phyloP scores from a whole-genome alignment of 1,140 invertebrate species.

The Anastrepha ludens region DNA sequence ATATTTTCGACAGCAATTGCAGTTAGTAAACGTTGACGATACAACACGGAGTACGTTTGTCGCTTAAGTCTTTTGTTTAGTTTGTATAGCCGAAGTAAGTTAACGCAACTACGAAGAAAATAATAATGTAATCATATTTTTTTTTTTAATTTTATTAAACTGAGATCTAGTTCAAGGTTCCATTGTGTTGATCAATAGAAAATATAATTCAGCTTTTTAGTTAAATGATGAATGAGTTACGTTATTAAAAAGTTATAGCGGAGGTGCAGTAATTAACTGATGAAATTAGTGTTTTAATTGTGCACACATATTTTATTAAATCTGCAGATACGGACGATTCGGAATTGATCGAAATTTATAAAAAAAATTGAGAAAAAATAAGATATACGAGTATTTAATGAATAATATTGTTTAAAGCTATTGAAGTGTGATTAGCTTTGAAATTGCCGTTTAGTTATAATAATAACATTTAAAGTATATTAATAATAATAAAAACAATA shows the following conservation, averaged over 20 bases:
- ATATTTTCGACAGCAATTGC: conserved; percentile 6
- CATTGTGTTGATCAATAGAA: background rate
- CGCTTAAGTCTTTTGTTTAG: conserved; percentile 45
- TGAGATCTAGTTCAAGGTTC: conserved; percentile 22
- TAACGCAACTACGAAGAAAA: background rate
- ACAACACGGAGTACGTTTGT: conserved; percentile 5
- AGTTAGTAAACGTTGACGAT: conserved; percentile 13
- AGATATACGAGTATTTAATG: too few species aligned
- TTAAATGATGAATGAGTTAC: background rate
- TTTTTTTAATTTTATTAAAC: background rate
- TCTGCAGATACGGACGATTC: too few species aligned
- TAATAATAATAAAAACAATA: too few species aligned
- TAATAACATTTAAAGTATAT: too few species aligned
- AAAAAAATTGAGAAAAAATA: too few species aligned
- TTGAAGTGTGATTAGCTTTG: too few species aligned
- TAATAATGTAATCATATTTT: background rate
- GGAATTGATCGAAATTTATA: too few species aligned
- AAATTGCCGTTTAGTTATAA: too few species aligned
- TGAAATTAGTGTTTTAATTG: too few species aligned
- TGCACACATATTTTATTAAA: too few species aligned
- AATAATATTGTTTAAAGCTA: too few species aligned
- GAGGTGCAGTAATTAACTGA: background rate
- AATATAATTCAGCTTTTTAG: background rate
- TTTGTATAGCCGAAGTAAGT: background rate
- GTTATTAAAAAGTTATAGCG: background rate